Base-by-base conservation (phyloP, 2,888 invertebrate species). In the Ophion costatus region DNA sequence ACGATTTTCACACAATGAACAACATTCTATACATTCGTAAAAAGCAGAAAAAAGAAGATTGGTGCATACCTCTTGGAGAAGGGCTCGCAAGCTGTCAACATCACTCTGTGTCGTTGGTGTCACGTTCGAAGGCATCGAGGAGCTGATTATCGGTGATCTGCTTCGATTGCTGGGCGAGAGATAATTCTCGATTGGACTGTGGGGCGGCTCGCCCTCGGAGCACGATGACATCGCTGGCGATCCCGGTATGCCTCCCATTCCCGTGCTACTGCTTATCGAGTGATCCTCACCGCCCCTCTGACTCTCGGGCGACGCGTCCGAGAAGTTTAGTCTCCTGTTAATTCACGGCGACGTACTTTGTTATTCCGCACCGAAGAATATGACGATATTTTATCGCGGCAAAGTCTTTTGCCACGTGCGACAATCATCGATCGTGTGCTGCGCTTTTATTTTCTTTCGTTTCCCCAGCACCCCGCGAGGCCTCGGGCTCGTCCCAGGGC, bases 51-150 rank as follows among this genome's bases (percentile, higher is more conserved):
- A 5, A 59, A 59, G 59, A 59, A 20, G 10, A 22, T 10, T 22
- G 59, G 9, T 38, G 22, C 59, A 10, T 59, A 59, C 98, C 96
- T 98, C 97, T 94, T 97, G 97, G 86, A 98, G 94, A 86, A 97
- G 95, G 86, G 96, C 94, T 91, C 96, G 95, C 17, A 97, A 94
- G 89, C 97, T 96, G 93, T 96, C 96, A 76, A 97, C 96, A 89
- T 97, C 97, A 71, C 95, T 94, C 87, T 93, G 92, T 7, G 92
- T 89, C 33, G 91, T 90, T 42, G 93, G 94, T 82, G 94, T 94
- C 89, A 93, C 94, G 63, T 94, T 94, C 80, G 93, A 91, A 91
- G 94, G 94, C 93, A 92, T 86, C 2, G 92, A 92, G 5, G 93
- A 92, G 88, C 92, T 93, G 84, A 93, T 91, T 88, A 92, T 92